Percentiles rank a stretch among this genome's conserved stretches.
These are phyloP conservation scores for Alosa sapidissima DNA, from an alignment of 2,797 vertebrate species.

Conservation along the genomic window DNA sequence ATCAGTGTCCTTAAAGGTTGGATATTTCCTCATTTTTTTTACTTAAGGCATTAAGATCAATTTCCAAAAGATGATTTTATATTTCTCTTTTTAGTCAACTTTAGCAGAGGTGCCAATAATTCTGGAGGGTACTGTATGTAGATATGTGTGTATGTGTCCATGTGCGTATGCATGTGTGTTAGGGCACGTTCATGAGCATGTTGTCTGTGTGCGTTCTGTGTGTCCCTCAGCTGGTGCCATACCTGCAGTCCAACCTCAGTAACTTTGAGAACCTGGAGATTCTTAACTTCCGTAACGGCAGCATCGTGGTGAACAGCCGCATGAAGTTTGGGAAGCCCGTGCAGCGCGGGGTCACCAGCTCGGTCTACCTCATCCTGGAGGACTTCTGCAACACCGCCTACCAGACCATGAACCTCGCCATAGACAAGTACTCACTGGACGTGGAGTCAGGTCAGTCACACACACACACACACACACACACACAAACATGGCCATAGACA, in stretches of 20 bases:
- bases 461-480: slow-evolving; percentile 40
- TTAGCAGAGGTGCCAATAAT: no score
- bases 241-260: slow-evolving; percentile 91
- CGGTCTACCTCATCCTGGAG: slow-evolving; percentile 89
- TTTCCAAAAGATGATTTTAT: no score
- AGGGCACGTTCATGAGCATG: background rate
- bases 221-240: slow-evolving; percentile 84
- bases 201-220: no score
- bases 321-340: slow-evolving; percentile 88
- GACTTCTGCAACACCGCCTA: slow-evolving; percentile 92
- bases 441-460: slow-evolving; percentile 87
- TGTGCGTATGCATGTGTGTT: background rate
- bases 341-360: slow-evolving; percentile 79
- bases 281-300: slow-evolving; percentile 96
- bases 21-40: no score
- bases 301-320: slow-evolving; percentile 93
- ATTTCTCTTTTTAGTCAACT: no score
- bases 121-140: no score
- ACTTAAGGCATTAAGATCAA: no score
- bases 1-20: no score
- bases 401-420: slow-evolving; percentile 92
- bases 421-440: slow-evolving; percentile 92
- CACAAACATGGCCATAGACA: slow-evolving; percentile 90
- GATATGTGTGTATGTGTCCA: no score
- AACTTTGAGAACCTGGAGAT: slow-evolving; percentile 95